Conservation (phyloP, 2,888 invertebrate species). For the Campoplex nolae region DNA sequence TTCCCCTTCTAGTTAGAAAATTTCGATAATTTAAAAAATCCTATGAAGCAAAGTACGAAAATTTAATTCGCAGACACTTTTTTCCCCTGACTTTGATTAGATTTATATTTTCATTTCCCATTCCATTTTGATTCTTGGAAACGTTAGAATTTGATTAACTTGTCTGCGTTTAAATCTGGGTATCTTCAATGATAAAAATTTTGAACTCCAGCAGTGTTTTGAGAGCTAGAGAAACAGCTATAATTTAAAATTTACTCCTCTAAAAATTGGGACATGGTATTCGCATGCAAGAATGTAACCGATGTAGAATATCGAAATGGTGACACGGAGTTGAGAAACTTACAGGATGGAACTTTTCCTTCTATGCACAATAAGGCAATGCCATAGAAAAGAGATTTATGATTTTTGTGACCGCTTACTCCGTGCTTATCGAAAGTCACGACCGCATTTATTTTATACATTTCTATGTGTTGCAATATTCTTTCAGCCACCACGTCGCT, state of each 20-base stretch:
- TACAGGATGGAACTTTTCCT: conserved; percentile 90
- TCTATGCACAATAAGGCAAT: conserved; percentile 92
- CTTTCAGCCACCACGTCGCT: conserved; percentile 87
- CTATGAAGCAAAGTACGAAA: too few species aligned
- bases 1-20: too few species aligned
- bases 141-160: not conserved
- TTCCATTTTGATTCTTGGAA: not conserved
- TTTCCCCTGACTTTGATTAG: not conserved
- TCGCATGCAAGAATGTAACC: not conserved
- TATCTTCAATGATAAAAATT: not conserved
- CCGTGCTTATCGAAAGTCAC: conserved; percentile 98
- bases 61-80: not conserved
- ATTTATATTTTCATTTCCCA: not conserved
- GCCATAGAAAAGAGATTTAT: conserved; percentile 93
- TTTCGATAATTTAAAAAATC: too few species aligned
- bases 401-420: conserved; percentile 97
- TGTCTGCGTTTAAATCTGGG: too few species aligned
- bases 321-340: conserved; percentile 80
- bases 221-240: not conserved
- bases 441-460: conserved; percentile 92
- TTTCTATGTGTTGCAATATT: conserved; percentile 89
- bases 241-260: not conserved
- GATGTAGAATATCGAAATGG: not conserved
- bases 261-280: not conserved
- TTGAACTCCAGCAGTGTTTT: not conserved